These are phyloP conservation scores for Bos javanicus DNA, from an alignment of 2,113 vertebrate species.

Conservation along the genomic window DNA sequence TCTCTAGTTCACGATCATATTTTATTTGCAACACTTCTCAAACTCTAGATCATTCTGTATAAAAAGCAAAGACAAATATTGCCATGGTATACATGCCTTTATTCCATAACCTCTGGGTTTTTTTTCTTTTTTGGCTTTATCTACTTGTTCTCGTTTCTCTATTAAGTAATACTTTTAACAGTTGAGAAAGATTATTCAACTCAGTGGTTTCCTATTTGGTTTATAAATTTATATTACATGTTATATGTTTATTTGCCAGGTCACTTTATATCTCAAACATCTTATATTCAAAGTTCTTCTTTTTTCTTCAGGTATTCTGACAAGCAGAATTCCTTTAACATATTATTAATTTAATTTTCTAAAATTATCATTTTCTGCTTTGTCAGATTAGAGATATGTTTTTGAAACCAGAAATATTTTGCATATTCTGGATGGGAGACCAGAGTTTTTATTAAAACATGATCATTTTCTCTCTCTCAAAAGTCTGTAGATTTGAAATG, in stretches of 20 bases:
- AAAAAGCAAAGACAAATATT: background rate
- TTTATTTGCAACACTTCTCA: background rate
- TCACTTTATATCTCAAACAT: background rate
- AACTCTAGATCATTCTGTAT: background rate
- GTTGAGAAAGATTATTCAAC: background rate
- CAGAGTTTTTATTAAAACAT: background rate
- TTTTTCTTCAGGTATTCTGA: background rate
- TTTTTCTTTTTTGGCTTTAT: background rate
- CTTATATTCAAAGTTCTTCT: background rate
- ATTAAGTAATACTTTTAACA: background rate
- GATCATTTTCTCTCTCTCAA: background rate
- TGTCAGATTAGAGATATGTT: background rate
- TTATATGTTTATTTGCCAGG: background rate
- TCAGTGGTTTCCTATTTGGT: background rate
- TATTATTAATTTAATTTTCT: background rate
- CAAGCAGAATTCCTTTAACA: background rate
- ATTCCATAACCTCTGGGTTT: too few relatives aligned
- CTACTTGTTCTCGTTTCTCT: background rate
- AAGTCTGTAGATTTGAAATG: constrained; percentile 47
- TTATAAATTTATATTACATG: background rate
- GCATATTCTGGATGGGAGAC: background rate
- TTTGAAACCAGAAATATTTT: background rate
- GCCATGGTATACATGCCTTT: background rate
- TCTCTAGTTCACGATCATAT: background rate
- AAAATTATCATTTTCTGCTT: background rate